These are phyloP conservation scores for human DNA, from an alignment of 2,113 vertebrate genomes.

Conservation along the genomic window DNA sequence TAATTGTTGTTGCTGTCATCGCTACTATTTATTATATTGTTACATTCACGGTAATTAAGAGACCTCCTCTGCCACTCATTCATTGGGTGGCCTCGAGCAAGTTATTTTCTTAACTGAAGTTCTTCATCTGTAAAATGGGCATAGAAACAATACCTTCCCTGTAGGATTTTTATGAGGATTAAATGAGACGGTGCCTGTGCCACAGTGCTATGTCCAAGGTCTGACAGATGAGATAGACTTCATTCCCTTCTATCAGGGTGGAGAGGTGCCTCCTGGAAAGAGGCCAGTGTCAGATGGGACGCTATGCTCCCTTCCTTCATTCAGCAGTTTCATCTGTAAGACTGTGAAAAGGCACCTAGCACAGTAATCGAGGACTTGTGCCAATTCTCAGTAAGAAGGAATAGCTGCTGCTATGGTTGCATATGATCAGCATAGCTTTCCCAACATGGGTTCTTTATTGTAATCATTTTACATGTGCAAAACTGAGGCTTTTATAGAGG, in stretches of 20 bases:
- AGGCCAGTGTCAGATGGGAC: not conserved
- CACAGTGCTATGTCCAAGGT: accelerated
- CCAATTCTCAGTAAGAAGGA: not conserved
- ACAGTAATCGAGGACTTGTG: not conserved
- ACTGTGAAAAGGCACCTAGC: not conserved
- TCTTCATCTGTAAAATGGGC: not conserved
- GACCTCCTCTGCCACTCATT: not conserved
- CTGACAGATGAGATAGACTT: not conserved
- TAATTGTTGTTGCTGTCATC: not conserved
- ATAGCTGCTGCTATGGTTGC: not conserved
- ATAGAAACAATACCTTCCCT: not conserved
- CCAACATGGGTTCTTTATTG: not conserved
- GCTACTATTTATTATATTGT: not conserved
- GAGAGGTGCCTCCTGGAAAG: not conserved
- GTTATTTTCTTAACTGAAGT: not conserved
- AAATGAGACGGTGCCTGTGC: not conserved
- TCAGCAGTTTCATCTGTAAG: not conserved
- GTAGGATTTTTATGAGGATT: not conserved
- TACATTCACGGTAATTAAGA: not conserved
- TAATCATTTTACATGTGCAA: not conserved
- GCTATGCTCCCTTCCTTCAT: not conserved
- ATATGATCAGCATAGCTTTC: not conserved
- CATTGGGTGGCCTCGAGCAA: not conserved
- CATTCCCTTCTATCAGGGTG: not conserved
- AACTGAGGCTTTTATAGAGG: not conserved